Conservation (phyloP, 2,113 vertebrate species). For the Alethe diademata region DNA sequence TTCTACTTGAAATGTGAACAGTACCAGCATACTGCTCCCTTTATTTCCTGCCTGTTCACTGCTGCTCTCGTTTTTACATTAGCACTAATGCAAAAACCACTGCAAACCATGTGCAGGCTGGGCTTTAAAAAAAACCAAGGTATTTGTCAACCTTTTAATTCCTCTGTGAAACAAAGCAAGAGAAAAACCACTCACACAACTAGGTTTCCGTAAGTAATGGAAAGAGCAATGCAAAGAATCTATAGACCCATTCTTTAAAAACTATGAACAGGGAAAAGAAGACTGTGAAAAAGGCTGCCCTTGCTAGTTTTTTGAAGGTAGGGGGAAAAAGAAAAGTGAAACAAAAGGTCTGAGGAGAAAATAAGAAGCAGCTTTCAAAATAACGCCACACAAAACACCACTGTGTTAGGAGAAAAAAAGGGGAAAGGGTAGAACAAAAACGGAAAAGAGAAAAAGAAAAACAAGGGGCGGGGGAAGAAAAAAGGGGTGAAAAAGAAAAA, state of each 20-base stretch:
- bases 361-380: constrained; percentile 33
- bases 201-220: background rate
- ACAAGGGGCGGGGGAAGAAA: too few species aligned
- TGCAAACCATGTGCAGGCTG: background rate
- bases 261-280: background rate
- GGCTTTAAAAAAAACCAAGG: background rate
- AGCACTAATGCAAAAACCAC: background rate
- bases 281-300: background rate
- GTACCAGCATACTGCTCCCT: background rate
- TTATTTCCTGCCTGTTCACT: accelerated
- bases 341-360: constrained; percentile 19
- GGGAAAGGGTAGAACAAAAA: background rate
- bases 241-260: background rate
- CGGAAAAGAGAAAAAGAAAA: background rate
- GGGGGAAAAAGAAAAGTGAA: background rate
- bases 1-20: background rate
- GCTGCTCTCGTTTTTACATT: background rate
- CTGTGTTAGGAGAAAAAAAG: background rate
- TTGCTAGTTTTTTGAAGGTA: background rate
- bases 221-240: background rate
- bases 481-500: background rate
- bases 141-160: background rate
- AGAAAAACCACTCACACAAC: background rate
- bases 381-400: constrained; percentile 25
- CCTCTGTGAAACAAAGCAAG: background rate